phyloP scores from a whole-genome alignment of 2,888 invertebrate species.

The Coremacera marginata region DNA sequence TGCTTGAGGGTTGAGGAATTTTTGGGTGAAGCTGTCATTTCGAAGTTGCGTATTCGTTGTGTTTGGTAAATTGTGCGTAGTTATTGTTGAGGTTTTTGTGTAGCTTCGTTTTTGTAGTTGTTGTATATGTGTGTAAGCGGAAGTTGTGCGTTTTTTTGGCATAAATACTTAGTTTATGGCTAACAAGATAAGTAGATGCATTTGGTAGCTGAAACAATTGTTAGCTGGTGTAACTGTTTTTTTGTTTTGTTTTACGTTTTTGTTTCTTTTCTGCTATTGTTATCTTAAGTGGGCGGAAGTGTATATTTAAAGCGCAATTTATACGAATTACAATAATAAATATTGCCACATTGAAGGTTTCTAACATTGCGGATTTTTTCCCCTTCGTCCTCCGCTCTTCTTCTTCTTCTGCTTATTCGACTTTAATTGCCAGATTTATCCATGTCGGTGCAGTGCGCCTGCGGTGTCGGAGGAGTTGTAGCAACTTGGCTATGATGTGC shows the following conservation, averaged over 20 bases:
- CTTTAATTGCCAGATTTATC: not conserved
- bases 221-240: not conserved
- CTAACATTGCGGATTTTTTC: not conserved
- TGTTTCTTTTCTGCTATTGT: not conserved
- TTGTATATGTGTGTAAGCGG: not conserved
- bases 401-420: not conserved
- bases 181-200: not conserved
- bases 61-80: not conserved
- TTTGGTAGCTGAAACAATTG: not conserved
- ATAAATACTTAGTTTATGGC: conserved; percentile 9
- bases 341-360: not conserved
- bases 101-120: not conserved
- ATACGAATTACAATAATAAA: conserved; percentile 9
- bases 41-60: not conserved
- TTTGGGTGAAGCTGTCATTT: not conserved
- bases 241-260: not conserved
- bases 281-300: conserved; percentile 9
- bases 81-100: not conserved
- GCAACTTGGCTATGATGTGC: not conserved
- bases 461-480: not conserved
- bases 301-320: conserved; percentile 28
- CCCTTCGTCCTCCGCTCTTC: not conserved
- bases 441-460: not conserved
- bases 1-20: not conserved
- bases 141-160: not conserved